Evolutionary conservation across 2,797 vertebrate species (phyloP).

Genomic region (Phyllotis vaccarum): DNA sequence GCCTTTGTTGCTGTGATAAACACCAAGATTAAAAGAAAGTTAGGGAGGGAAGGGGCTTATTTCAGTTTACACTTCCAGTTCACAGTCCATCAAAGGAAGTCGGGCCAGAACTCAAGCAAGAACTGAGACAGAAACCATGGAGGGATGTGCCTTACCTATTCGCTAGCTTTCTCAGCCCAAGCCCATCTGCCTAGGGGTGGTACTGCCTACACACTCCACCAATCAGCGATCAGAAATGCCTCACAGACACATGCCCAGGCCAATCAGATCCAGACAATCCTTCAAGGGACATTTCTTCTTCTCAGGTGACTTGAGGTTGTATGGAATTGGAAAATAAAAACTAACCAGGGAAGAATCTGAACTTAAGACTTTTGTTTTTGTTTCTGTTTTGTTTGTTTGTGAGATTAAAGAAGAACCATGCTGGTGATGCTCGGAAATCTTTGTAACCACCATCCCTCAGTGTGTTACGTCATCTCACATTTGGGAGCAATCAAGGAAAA

Average conservation of each 20-base stretch:
- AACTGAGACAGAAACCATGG: neutral
- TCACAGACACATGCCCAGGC: neutral
- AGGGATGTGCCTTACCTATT: neutral
- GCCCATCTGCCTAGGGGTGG: neutral
- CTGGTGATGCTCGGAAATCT: neutral
- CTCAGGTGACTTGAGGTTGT: neutral
- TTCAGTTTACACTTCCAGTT: neutral
- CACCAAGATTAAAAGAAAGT: neutral
- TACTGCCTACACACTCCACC: neutral
- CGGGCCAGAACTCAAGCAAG: neutral
- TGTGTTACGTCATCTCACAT: neutral
- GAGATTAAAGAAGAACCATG: neutral
- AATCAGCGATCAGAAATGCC: neutral
- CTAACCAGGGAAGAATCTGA: neutral
- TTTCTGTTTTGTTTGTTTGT: neutral
- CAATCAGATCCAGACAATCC: neutral
- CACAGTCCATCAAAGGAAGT: neutral
- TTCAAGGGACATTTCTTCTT: neutral
- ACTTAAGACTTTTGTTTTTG: neutral
- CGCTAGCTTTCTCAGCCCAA: too few species aligned
- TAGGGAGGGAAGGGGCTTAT: too few species aligned
- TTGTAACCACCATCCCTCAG: neutral
- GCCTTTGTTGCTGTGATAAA: neutral
- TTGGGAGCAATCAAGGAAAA: constrained; percentile 8
- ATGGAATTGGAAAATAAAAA: neutral